Evolutionary conservation across 2,888 invertebrate genomes (phyloP), one percentile per base, ranked within the genome.

Genomic region (Drosophila lutescens): DNA sequence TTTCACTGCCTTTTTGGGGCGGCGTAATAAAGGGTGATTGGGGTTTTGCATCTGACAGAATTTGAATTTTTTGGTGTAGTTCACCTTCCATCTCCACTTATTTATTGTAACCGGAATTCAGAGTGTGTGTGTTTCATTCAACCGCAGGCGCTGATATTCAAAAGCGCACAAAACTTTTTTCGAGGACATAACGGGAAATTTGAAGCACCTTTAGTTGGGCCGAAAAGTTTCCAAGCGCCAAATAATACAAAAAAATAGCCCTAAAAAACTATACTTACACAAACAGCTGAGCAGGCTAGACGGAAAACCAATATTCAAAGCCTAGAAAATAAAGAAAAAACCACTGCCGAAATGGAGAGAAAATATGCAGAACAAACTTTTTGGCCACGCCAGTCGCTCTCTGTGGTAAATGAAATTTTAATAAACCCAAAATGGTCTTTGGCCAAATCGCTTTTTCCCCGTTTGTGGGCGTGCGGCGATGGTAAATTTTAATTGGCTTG

Each of bases 401-500:
- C 55, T 9, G 40, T 40, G 46, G 58, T 53, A 74, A 74, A 74
- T 71, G 38, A 74, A 66, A 76, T 59, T 71, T 77, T 77, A 70
- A 73, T 76, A 69, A 70, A 76, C 77, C 60, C 51, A 32, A 47
- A 71, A 62, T 61, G 40, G 49, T 50, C 61, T 57, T 15, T 54
- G 69, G 54, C 36, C 23, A 71, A 80, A 82, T 72, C 77, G 83
- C 58, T 72, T 73, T 85, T 77, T 85, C 17, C 13, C 70, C 44
- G 68, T 53, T 70, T 63, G 54, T 40, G 49, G 75, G 40, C 60
- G 43, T 59, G 44, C 51, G 40, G 58, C 58, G 17, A 59, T 65
- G 63, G 77, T 59, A 74, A 69, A 74, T 79, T 84, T 89, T 89
- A 88, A 88, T 88, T 85, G 89, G 84, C 73, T 58, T 76, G 54